Conservation (phyloP, 2,888 invertebrate genomes). For the Netelia inedita region DNA sequence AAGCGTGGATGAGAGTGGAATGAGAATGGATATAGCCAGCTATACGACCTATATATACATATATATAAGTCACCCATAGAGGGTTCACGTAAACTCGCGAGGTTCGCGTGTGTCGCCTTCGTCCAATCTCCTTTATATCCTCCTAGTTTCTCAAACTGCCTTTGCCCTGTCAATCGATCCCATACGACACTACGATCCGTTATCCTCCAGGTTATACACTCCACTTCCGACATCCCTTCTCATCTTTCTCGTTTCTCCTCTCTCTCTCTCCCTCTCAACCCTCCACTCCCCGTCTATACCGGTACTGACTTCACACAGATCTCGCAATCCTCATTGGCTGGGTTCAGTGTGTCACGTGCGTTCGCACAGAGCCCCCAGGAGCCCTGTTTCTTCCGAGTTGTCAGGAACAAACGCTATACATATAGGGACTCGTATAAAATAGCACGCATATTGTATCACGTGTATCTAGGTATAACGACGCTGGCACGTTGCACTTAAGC, state of each 20-base stretch:
- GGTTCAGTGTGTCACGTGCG: constrained; percentile 44
- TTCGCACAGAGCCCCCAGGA: constrained; percentile 5
- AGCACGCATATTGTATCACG: neutral
- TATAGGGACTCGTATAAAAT: neutral
- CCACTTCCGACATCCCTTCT: constrained; percentile 62
- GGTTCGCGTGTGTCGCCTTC: constrained; percentile 70
- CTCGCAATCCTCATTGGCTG: constrained; percentile 4
- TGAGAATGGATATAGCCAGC: constrained; percentile 43
- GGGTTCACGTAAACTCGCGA: constrained; percentile 73
- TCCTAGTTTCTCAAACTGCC: constrained; percentile 78
- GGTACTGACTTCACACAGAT: constrained; percentile 18
- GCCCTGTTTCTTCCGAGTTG: constrained; percentile 18
- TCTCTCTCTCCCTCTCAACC: neutral
- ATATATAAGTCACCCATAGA: constrained; percentile 68
- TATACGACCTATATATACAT: constrained; percentile 10
- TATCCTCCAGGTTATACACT: constrained; percentile 73
- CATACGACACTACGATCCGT: constrained; percentile 74
- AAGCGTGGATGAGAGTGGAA: constrained; percentile 45
- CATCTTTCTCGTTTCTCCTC: constrained; percentile 52
- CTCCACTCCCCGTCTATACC: neutral
- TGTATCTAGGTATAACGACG: neutral
- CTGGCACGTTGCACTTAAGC: neutral
- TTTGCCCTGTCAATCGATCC: constrained; percentile 80
- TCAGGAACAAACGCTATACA: constrained; percentile 15
- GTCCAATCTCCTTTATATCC: constrained; percentile 82